Evolutionary conservation across 2,797 vertebrate species (phyloP), one percentile per base, ranked within the genome.

Genomic region (Anguilla anguilla): DNA sequence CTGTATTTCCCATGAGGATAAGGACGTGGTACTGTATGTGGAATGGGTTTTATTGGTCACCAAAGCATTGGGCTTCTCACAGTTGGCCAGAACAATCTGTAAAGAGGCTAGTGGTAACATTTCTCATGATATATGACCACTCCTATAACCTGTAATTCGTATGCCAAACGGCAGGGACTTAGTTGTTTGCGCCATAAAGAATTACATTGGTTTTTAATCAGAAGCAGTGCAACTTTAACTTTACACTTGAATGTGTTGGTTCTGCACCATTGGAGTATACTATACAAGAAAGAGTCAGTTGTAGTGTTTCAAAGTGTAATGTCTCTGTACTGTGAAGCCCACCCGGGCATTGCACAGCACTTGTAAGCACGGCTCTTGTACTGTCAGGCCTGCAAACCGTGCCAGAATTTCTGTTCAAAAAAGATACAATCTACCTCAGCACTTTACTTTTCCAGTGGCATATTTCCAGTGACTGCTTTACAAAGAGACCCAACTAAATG

Each of bases 31-130:
- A 46, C 43, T 46, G 43, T 6, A 85, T 55, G 13, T 64, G 84
- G 49, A 84, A 84, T 84, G 49, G 49, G 83, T 28, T 84, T 53
- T 57, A 31, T 53, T 84, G 69, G 49, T 55, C 83, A 84, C 53
- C 53, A 84, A 55, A 84, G 83, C 31, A 67, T 85, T 67, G 35
- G 6, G 61, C 59, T 64, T 57, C 6, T 85, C 55, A 85, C 49
- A 84, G 49, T 85, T 35, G 84, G 85, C 25, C 49, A n/a, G 25
- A 2, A n/a, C 15, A 85, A 57, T 64, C 59, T 51, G 64, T 28
- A 64, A 85, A 19, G 31, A 22, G 31, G 31, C 35, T 19, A 59
- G 28, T 39, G 55, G 84, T 19, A 57, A 59, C 28, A 61, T 59
- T 61, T 17, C 53, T 7, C 28, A 39, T 59, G 39, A 49, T 81